Evolutionary conservation across 1,140 invertebrate species (phyloP).

Genomic region (Aphidius gifuensis): DNA sequence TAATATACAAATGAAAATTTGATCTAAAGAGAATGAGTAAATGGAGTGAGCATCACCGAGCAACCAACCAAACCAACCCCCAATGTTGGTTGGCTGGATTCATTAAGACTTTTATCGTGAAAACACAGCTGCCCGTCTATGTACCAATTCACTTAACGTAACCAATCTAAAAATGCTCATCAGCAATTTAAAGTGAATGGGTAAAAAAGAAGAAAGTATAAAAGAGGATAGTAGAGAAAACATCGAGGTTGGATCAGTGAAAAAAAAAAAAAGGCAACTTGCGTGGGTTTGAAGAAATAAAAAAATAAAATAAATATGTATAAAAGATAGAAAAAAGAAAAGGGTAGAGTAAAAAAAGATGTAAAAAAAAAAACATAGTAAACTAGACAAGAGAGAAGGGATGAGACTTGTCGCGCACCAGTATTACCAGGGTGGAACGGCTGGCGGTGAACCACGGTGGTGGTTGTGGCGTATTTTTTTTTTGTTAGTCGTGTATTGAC

Average conservation of each 20-base stretch:
- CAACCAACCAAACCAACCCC: background rate
- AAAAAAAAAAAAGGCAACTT: background rate
- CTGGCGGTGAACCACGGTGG: slow-evolving; percentile 22
- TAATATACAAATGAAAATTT: slow-evolving; percentile 2
- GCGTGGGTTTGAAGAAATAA: background rate
- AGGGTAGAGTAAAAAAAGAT: background rate
- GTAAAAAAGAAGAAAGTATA: slow-evolving; percentile 28
- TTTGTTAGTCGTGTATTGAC: background rate
- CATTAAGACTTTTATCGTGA: slow-evolving; percentile 54
- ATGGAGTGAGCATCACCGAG: slow-evolving; percentile 6
- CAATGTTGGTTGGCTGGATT: slow-evolving; percentile 34
- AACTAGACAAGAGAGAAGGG: slow-evolving; percentile 3
- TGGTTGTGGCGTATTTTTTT: slow-evolving; percentile 5
- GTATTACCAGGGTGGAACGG: slow-evolving; percentile 18
- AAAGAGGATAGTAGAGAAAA: slow-evolving; percentile 14
- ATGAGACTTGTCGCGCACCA: slow-evolving; percentile 10
- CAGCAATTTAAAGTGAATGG: slow-evolving; percentile 53
- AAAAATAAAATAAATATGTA: slow-evolving; percentile 6
- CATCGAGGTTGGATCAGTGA: slow-evolving; percentile 8
- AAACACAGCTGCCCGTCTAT: slow-evolving; percentile 48
- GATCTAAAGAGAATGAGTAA: background rate
- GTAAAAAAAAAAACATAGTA: background rate
- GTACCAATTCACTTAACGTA: slow-evolving; percentile 56
- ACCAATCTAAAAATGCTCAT: slow-evolving; percentile 56
- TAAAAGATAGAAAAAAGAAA: slow-evolving; percentile 9